phyloP scores from a whole-genome alignment of 2,113 vertebrate genomes.

The Syrrhaptes paradoxus region DNA sequence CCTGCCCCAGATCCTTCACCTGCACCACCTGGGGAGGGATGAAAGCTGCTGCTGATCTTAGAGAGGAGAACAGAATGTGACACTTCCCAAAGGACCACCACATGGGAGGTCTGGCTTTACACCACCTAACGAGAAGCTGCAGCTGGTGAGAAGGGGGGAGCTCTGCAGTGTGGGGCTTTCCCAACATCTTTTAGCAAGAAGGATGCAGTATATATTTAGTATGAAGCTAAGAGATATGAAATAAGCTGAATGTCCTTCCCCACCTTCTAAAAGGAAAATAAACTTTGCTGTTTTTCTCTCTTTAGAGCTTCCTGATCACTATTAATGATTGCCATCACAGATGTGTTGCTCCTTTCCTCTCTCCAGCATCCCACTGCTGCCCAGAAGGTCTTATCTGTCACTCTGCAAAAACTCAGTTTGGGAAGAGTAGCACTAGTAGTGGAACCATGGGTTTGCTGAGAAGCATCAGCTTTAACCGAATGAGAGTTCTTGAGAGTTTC shows the following conservation, averaged over 20 bases:
- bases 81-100: not conserved
- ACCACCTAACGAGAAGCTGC: rapidly evolving
- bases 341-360: not conserved
- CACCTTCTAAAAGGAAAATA: not conserved
- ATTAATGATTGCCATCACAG: not conserved
- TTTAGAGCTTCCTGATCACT: not conserved
- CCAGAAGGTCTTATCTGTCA: not conserved
- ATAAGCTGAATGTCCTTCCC: not conserved
- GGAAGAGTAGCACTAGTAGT: not conserved
- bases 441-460: not conserved
- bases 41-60: not conserved
- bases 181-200: not conserved
- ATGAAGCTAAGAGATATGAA: not conserved
- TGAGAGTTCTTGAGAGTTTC: not conserved
- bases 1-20: too few relatives aligned
- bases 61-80: not conserved
- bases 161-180: not conserved
- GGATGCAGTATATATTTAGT: not conserved
- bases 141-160: not conserved
- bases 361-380: not conserved
- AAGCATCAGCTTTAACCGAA: not conserved
- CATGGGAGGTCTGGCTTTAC: rapidly evolving
- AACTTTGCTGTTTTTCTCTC: not conserved
- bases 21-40: rapidly evolving
- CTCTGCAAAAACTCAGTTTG: not conserved